Percentiles rank a stretch among this genome's conserved stretches.
Conservation (phyloP, 2,113 vertebrate species). For the Callocephalon fimbriatum region DNA sequence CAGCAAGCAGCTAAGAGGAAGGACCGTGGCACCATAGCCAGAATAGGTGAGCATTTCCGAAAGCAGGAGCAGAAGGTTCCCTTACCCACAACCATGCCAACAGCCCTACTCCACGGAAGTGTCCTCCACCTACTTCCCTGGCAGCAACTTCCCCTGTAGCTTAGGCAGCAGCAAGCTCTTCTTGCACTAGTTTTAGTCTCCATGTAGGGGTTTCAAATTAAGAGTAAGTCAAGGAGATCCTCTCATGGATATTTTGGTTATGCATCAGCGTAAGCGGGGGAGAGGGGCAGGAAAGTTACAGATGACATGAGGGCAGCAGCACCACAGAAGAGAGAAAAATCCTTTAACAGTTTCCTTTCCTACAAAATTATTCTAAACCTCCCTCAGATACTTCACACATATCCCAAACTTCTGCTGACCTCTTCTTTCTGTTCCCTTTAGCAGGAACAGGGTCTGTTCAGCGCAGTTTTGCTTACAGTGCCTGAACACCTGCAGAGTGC, state of each 20-base stretch:
- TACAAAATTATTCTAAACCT: neutral
- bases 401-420: neutral
- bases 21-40: fast-evolving
- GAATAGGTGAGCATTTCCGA: neutral
- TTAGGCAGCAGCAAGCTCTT: neutral
- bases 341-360: neutral
- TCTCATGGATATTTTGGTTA: neutral
- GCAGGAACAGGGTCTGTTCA: neutral
- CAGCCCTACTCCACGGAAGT: neutral
- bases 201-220: neutral
- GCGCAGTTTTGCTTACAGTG: neutral
- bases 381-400: neutral
- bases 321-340: neutral
- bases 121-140: neutral
- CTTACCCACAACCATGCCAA: neutral
- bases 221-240: neutral
- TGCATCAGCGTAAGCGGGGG: neutral
- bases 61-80: neutral
- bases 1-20: neutral
- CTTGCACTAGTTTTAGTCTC: neutral
- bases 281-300: neutral
- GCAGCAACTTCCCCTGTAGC: neutral
- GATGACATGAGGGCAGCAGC: neutral
- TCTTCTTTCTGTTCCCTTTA: neutral
- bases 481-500: neutral